Base-by-base conservation (phyloP, 2,888 invertebrate species). In the Chloroclysta siterata region DNA sequence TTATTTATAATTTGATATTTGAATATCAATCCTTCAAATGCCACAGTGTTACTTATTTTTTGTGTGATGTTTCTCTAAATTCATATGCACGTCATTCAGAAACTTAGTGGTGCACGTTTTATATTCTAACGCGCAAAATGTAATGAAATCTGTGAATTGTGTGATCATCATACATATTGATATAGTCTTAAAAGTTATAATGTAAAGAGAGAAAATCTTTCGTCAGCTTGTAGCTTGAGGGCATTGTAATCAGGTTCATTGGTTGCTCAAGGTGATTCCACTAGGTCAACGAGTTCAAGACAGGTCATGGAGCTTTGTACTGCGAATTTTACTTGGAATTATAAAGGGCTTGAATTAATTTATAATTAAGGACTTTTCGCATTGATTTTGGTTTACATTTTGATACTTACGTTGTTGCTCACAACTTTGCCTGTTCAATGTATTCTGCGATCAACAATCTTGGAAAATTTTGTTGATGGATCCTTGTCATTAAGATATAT, bases 251-350 rank as follows among this genome's bases (percentile, higher is more conserved):
- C 72, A 66, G 72, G 67, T 69, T 74, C 75, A 73, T 73, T 76
- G 72, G 77, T 73, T 72, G 72, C 70, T 60, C 73, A 78, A 80
- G 81, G 80, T 81, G 80, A 79, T 73, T 78, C 77, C 78, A 80
- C 72, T 85, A 77, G 87, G 88, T 89, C 88, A 88, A 87, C 78
- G 73, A 80, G 84, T 83, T 85, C 84, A 84, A 75, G 74, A 65
- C 73, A 77, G 82, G 80, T 82, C 83, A 83, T 84, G 80, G 78
- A 71, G 68, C 66, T 60, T 63, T 57, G 54, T 46, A 58, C 65
- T 60, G 56, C 53, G 52, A 68, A 65, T 70, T 59, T 46, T 48
- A 57, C 51, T 60, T 44, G 33, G 67, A 60, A 63, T 67, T 63
- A 53, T 41, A 55, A 53, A 13, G 33, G 15, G n/a, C 46, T 46